A percentile compares a stretch with the other conserved stretches of the same genome.
Conservation (phyloP, 2,797 vertebrate species). For the Neostethus bicornis region DNA sequence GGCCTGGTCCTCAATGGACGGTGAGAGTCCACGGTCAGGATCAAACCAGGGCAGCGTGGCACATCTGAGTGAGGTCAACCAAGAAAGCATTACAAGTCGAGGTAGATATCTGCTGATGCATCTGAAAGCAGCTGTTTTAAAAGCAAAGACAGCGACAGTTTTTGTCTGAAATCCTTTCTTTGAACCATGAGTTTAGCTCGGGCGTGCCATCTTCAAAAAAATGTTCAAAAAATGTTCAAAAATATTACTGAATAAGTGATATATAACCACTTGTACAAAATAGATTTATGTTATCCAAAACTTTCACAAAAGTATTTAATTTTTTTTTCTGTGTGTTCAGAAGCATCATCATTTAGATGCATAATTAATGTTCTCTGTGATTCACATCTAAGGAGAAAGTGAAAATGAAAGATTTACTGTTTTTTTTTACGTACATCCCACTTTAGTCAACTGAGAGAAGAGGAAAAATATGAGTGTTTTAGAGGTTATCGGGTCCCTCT, state of each 20-base stretch:
- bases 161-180: constrained; percentile 47
- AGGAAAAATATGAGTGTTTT: too few species aligned
- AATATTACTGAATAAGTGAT: background rate
- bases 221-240: constrained; percentile 34
- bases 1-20: constrained; percentile 98
- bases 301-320: background rate
- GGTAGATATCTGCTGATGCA: constrained; percentile 64
- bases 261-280: background rate
- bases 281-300: background rate
- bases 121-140: constrained; percentile 4
- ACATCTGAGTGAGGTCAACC: constrained; percentile 91
- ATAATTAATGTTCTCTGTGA: background rate
- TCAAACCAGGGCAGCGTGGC: constrained; percentile 93
- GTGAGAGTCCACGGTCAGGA: constrained; percentile 91
- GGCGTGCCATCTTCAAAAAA: constrained; percentile 33
- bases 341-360: background rate
- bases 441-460: background rate
- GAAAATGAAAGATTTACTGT: background rate
- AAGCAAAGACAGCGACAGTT: constrained; percentile 15
- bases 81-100: constrained; percentile 89
- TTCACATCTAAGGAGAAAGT: background rate
- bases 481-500: too few species aligned
- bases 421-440: background rate
- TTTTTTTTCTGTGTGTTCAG: background rate
- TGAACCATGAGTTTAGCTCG: constrained; percentile 15